phyloP scores from a whole-genome alignment of 2,113 vertebrate genomes.

The Trinectes maculatus region DNA sequence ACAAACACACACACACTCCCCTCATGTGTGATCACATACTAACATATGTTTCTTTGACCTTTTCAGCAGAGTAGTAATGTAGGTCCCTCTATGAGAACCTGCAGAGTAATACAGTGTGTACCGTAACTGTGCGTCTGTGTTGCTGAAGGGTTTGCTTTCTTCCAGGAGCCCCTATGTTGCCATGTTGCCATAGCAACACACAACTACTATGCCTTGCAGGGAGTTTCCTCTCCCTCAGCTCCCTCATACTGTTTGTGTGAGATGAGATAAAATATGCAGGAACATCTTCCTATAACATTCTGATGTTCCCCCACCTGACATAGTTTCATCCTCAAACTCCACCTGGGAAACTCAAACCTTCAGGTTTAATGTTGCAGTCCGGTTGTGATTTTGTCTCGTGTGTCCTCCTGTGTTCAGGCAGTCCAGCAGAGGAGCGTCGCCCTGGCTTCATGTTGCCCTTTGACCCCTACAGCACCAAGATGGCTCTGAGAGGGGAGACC shows the following conservation, averaged over 20 bases:
- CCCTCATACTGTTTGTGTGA: neutral
- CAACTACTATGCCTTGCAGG: neutral
- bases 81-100: neutral
- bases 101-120: neutral
- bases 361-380: neutral
- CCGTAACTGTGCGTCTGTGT: neutral
- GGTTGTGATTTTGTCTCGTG: constrained; percentile 8
- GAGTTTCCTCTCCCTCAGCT: constrained; percentile 9
- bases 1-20: constrained; percentile 12
- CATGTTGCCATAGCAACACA: constrained; percentile 39
- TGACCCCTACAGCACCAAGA: constrained; percentile 86
- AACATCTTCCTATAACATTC: neutral
- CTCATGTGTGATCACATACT: constrained; percentile 9
- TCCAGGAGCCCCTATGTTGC: neutral
- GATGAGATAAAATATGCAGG: neutral
- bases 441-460: constrained; percentile 88
- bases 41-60: neutral
- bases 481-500: constrained; percentile 89
- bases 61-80: neutral
- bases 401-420: constrained; percentile 80
- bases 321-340: neutral
- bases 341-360: neutral
- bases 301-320: too few relatives aligned
- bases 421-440: constrained; percentile 83
- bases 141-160: neutral